A percentile compares a stretch with the other conserved stretches of the same genome.
Evolutionary conservation across 2,797 vertebrate genomes (phyloP).

Genomic region (Avahi laniger): DNA sequence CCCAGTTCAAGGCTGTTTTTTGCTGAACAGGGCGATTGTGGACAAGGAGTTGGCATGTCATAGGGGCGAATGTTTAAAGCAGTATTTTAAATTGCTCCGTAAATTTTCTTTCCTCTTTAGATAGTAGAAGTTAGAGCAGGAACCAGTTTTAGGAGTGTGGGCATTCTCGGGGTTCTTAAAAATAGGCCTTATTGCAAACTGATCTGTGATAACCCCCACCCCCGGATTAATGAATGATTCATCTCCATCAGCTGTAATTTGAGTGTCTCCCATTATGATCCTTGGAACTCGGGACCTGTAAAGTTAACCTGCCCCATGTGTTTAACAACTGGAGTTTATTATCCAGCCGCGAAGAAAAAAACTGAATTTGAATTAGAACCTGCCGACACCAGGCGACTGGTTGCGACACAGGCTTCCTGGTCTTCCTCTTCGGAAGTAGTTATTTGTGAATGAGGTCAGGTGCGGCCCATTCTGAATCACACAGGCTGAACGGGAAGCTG

Average conservation of each 20-base stretch:
- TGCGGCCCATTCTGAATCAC: not conserved
- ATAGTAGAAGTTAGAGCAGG: not conserved
- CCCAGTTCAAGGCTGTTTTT: not conserved
- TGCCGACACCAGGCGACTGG: not conserved
- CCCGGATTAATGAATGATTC: conserved; percentile 61
- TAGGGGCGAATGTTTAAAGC: not conserved
- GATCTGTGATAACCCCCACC: not conserved
- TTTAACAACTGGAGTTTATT: not conserved
- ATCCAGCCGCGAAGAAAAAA: not conserved
- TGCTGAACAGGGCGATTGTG: not conserved
- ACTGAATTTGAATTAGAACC: not conserved
- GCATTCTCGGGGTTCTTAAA: not conserved
- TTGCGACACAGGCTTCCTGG: fast-evolving
- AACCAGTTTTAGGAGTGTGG: not conserved
- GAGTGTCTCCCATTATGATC: conserved; percentile 53
- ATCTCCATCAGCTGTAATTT: conserved; percentile 28
- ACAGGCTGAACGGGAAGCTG: not conserved
- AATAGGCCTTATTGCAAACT: not conserved
- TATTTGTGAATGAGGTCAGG: not conserved
- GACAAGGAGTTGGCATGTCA: not conserved
- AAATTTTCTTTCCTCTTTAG: not conserved
- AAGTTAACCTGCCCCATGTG: not conserved
- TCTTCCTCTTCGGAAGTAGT: not conserved
- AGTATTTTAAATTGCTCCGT: not conserved
- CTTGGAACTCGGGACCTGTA: conserved; percentile 38